A percentile compares a stretch with the other conserved stretches of the same genome.
phyloP scores from a whole-genome alignment of 2,888 invertebrate genomes.

The Augochlorella aurata region DNA sequence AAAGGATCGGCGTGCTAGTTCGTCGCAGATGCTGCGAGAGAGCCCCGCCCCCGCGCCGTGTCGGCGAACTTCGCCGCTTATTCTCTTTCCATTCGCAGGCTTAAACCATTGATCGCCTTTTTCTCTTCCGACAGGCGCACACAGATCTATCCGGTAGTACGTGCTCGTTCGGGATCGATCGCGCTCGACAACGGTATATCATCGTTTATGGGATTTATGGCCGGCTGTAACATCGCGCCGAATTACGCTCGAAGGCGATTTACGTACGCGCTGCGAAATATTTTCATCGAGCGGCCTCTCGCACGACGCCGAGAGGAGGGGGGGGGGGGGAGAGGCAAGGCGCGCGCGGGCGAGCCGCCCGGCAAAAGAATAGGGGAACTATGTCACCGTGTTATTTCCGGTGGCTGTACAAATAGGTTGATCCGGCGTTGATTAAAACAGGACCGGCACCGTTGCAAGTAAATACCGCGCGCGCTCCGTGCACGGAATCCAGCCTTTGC shows the following conservation, averaged over 20 bases:
- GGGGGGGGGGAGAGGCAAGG: too few species aligned
- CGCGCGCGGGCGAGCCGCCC: neutral
- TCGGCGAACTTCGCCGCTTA: constrained; percentile 28
- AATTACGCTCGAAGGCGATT: constrained; percentile 70
- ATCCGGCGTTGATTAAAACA: constrained; percentile 47
- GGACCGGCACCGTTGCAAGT: constrained; percentile 16
- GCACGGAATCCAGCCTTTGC: neutral
- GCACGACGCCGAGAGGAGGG: too few species aligned
- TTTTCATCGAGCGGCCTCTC: constrained; percentile 26
- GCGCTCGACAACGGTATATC: constrained; percentile 63
- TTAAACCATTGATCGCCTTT: constrained; percentile 63
- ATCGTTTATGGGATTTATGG: constrained; percentile 70
- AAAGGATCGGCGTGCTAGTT: constrained; percentile 4
- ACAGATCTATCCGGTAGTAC: neutral
- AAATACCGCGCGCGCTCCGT: constrained; percentile 24
- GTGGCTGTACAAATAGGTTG: constrained; percentile 44
- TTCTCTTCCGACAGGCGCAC: constrained; percentile 31
- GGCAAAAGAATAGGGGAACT: constrained; percentile 26
- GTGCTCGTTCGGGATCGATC: constrained; percentile 41
- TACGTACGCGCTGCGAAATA: constrained; percentile 56
- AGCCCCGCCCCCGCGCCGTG: neutral
- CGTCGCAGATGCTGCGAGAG: neutral
- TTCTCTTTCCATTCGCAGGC: constrained; percentile 47
- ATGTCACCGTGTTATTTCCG: constrained; percentile 51
- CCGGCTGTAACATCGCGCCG: constrained; percentile 62